phyloP scores from a whole-genome alignment of 2,888 invertebrate species.

The Hoplodrina blanda region DNA sequence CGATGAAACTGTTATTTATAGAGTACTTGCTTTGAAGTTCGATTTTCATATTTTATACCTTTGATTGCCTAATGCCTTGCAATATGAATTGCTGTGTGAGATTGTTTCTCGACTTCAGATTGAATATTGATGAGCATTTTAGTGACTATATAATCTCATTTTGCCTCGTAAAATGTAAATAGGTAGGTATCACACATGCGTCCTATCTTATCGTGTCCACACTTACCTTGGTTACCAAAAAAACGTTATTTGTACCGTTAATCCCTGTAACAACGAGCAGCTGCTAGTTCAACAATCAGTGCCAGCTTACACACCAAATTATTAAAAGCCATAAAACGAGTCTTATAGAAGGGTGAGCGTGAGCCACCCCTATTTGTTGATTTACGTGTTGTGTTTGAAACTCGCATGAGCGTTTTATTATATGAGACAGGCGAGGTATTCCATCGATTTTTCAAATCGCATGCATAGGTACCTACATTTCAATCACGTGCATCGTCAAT shows the following conservation, averaged over 20 bases:
- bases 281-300: conserved; percentile 87
- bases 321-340: conserved; percentile 90
- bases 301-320: conserved; percentile 88
- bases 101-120: conserved; percentile 18
- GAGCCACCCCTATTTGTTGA: conserved; percentile 85
- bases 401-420: conserved; percentile 86
- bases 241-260: conserved; percentile 81
- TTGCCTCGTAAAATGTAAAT: conserved; percentile 60
- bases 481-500: conserved; percentile 40
- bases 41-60: conserved; percentile 37
- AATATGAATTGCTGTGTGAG: conserved; percentile 28
- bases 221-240: conserved; percentile 73
- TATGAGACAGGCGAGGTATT: conserved; percentile 81
- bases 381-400: conserved; percentile 84
- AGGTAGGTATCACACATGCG: conserved; percentile 54
- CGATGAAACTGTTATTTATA: conserved; percentile 47
- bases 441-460: conserved; percentile 77
- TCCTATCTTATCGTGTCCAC: conserved; percentile 73
- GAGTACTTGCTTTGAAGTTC: conserved; percentile 40
- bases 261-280: conserved; percentile 84
- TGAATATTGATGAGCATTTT: conserved; percentile 30
- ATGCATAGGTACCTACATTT: conserved; percentile 39
- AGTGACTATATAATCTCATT: conserved; percentile 22
- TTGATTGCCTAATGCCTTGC: conserved; percentile 28
- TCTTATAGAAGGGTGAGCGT: conserved; percentile 88